phyloP scores from a whole-genome alignment of 2,888 invertebrate species.

The Tipula lateralis region DNA sequence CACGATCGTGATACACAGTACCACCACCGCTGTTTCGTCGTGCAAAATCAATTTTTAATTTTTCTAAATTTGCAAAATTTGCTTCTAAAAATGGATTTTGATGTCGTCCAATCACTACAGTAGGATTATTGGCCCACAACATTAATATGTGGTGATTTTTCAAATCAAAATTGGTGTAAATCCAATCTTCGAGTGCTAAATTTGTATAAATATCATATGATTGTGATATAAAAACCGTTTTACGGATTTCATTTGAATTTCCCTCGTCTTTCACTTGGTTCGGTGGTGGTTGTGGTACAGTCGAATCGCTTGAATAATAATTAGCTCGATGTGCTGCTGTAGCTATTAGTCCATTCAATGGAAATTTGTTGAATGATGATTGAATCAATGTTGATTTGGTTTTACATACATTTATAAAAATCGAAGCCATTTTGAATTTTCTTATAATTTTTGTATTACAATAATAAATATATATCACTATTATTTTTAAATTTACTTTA shows the following conservation, averaged over 20 bases:
- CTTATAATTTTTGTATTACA: neutral
- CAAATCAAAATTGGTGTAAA: conserved; percentile 83
- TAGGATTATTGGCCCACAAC: conserved; percentile 89
- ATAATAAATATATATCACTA: neutral
- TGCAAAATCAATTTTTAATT: conserved; percentile 68
- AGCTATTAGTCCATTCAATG: neutral
- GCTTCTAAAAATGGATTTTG: conserved; percentile 96
- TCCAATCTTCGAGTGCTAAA: conserved; percentile 93
- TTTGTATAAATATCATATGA: conserved; percentile 88
- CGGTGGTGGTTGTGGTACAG: conserved; percentile 48
- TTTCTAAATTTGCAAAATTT: conserved; percentile 63
- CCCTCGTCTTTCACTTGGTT: conserved; percentile 34
- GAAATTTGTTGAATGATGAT: neutral
- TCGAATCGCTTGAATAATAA: neutral
- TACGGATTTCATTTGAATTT: conserved; percentile 55
- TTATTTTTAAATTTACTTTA: neutral
- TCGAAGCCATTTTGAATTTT: conserved; percentile 27
- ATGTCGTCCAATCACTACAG: conserved; percentile 92
- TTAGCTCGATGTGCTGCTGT: neutral
- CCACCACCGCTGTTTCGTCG: conserved; percentile 94
- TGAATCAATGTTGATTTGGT: neutral
- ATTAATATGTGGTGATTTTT: conserved; percentile 77
- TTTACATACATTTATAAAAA: neutral
- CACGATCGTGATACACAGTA: conserved; percentile 92
- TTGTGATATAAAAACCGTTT: conserved; percentile 88